Conservation (phyloP, 2,888 invertebrate genomes). For the Malthinus flaveolus region DNA sequence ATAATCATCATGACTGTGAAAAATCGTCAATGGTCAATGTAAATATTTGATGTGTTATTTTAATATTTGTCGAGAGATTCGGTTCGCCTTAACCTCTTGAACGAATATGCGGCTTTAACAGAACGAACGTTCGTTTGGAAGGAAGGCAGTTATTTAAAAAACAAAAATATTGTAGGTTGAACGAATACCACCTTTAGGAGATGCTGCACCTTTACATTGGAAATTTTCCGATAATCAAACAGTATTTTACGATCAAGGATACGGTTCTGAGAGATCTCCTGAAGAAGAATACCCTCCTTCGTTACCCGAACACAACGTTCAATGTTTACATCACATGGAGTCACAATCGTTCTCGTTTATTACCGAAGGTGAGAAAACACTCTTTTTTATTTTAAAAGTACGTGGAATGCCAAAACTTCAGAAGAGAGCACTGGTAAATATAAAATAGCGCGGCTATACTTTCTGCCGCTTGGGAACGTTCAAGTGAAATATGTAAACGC, state of each 20-base stretch:
- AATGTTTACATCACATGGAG: conserved; percentile 64
- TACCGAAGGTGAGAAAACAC: conserved; percentile 60
- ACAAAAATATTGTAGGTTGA: conserved; percentile 51
- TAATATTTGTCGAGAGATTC: neutral
- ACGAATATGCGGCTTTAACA: too few species aligned
- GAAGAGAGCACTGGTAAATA: too few species aligned
- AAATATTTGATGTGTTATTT: conserved; percentile 23
- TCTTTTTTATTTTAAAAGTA: too few species aligned
- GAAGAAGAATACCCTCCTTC: conserved; percentile 77
- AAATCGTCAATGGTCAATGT: conserved; percentile 48
- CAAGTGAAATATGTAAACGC: too few species aligned
- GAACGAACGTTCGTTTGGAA: too few species aligned
- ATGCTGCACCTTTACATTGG: conserved; percentile 53
- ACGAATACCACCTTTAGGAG: conserved; percentile 52
- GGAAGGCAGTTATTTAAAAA: too few species aligned
- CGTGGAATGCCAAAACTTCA: too few species aligned
- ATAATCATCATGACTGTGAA: conserved; percentile 49
- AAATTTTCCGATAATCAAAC: conserved; percentile 53
- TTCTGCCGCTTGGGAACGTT: too few species aligned
- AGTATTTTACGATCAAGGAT: conserved; percentile 68
- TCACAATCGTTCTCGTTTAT: conserved; percentile 67
- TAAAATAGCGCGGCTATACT: too few species aligned
- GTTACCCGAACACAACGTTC: conserved; percentile 60
- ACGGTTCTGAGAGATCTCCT: conserved; percentile 75
- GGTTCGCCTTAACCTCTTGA: neutral